A percentile compares a stretch with the other conserved stretches of the same genome.
These are phyloP conservation scores for Sebastolobus alascanus DNA, from an alignment of 2,797 vertebrate species.

Conservation along the genomic window DNA sequence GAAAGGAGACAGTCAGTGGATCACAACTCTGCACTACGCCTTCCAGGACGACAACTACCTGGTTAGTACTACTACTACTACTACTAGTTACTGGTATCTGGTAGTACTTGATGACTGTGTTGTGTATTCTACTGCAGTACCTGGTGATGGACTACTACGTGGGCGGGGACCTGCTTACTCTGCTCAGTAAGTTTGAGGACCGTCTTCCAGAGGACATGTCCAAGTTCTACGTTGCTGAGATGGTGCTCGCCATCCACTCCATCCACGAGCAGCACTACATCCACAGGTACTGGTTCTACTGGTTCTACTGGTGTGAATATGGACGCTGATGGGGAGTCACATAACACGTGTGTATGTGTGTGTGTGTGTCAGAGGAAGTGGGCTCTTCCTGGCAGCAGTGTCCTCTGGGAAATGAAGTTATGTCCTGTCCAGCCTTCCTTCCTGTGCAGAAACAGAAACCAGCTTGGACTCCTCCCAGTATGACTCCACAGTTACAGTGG, in stretches of 20 bases:
- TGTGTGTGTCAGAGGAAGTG: slow-evolving; percentile 25
- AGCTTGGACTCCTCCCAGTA: too few species aligned
- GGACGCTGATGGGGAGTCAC: too few species aligned
- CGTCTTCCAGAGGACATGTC: slow-evolving; percentile 97
- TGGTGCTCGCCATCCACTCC: slow-evolving; percentile 97
- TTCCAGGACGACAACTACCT: slow-evolving; percentile 98
- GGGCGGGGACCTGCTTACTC: slow-evolving; percentile 95
- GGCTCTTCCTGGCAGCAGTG: slow-evolving; percentile 71
- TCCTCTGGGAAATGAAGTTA: slow-evolving; percentile 64
- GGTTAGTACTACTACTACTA: slow-evolving; percentile 83
- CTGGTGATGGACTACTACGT: slow-evolving; percentile 99
- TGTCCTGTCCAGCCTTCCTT: slow-evolving; percentile 47
- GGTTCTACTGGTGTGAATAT: not conserved
- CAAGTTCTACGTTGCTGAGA: slow-evolving; percentile 96
- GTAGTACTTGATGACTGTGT: not conserved
- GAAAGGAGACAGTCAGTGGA: slow-evolving; percentile 98
- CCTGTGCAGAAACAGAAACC: too few species aligned
- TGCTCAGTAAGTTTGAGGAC: slow-evolving; percentile 99
- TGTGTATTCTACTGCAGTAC: slow-evolving; percentile 57
- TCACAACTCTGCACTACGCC: slow-evolving; percentile 96
- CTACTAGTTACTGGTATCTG: not conserved
- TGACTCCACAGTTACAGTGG: too few species aligned
- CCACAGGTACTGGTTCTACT: slow-evolving; percentile 88
- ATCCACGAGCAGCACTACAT: slow-evolving; percentile 98
- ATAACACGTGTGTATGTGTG: too few species aligned